phyloP scores from a whole-genome alignment of 1,140 invertebrate species.

The Leptinotarsa texana region DNA sequence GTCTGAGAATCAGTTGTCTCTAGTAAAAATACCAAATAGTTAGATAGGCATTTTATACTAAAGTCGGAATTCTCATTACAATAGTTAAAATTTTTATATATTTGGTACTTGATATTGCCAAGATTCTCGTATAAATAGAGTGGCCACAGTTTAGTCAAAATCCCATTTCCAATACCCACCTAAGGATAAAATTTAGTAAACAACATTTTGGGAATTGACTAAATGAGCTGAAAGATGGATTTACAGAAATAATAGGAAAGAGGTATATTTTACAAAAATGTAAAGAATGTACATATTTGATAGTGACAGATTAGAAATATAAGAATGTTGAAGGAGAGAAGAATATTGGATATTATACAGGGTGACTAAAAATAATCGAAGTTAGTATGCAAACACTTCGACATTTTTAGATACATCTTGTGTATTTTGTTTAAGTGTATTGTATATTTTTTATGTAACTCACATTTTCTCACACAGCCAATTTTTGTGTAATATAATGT shows the following conservation, averaged over 20 bases:
- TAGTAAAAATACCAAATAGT: conserved; percentile 24
- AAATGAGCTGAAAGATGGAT: conserved; percentile 27
- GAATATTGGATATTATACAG: conserved; percentile 30
- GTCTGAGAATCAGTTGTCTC: conserved; percentile 29
- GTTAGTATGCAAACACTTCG: conserved; percentile 17
- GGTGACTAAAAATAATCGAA: conserved; percentile 15
- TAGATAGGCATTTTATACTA: conserved; percentile 34
- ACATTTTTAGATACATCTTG: conserved; percentile 4
- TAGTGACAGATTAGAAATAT: conserved; percentile 42
- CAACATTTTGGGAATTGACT: conserved; percentile 24
- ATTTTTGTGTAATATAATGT: conserved; percentile 43
- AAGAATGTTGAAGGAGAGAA: conserved; percentile 41
- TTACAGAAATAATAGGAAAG: conserved; percentile 37
- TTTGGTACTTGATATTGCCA: conserved; percentile 36
- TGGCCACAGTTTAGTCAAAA: conserved; percentile 30
- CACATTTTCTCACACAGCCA: conserved; percentile 40
- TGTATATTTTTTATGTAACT: conserved; percentile 39
- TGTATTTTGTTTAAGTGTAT: conserved; percentile 29
- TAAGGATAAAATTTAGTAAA: neutral
- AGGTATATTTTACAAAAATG: conserved; percentile 42
- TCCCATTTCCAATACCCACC: conserved; percentile 16
- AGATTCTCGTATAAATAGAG: conserved; percentile 16
- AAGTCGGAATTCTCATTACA: conserved; percentile 35
- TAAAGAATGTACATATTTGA: conserved; percentile 42
- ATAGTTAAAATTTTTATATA: conserved; percentile 37